Conservation (phyloP, 35 echinoderm and acorn worm species). For the Amphiura filiformis region DNA sequence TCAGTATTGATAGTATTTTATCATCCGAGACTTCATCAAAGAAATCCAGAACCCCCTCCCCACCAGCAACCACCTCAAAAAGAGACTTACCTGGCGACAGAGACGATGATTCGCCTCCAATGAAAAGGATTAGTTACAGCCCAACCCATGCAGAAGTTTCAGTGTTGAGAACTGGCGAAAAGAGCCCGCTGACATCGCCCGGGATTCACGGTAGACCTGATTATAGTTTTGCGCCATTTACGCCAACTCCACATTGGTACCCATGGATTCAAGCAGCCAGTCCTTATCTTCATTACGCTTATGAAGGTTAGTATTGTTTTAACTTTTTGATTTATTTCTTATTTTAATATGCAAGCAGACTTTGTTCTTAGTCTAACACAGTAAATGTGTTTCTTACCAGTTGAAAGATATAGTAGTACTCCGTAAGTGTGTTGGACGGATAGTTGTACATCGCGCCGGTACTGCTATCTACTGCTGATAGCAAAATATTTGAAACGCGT, state of each 20-base stretch:
- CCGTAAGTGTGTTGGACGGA: no score
- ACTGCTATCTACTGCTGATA: no score
- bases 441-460: no score
- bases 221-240: neutral
- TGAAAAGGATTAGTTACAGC: neutral
- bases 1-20: slow-evolving; percentile 12
- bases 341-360: no score
- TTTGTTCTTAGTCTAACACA: no score
- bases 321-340: no score
- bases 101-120: neutral
- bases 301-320: slow-evolving; percentile 32
- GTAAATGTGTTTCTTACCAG: no score
- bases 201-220: neutral
- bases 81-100: neutral
- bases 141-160: neutral
- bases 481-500: no score
- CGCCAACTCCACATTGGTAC: slow-evolving; percentile 21
- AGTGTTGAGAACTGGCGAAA: neutral
- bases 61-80: neutral
- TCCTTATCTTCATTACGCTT: slow-evolving; percentile 31
- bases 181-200: neutral
- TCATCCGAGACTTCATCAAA: neutral
- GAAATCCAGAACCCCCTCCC: neutral
- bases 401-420: no score
- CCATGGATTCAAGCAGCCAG: slow-evolving; percentile 30